Conservation (phyloP, 2,888 invertebrate genomes). For the Ctenicera cuprea region DNA sequence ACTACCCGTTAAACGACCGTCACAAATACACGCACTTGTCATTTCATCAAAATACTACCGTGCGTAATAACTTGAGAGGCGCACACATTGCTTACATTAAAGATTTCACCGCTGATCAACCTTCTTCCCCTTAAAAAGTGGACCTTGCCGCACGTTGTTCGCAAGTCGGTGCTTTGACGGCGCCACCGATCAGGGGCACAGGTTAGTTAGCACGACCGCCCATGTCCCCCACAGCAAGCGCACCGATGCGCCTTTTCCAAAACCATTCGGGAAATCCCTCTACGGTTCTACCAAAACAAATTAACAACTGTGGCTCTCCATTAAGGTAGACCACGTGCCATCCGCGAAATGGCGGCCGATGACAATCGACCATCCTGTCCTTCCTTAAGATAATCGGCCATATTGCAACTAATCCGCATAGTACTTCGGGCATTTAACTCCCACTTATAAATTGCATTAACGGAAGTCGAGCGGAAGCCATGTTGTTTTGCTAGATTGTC, state of each 20-base stretch:
- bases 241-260: slow-evolving; percentile 26
- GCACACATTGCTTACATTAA: slow-evolving; percentile 69
- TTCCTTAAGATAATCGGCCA: slow-evolving; percentile 33
- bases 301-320: not conserved
- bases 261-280: not conserved
- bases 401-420: slow-evolving; percentile 27
- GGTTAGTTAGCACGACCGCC: slow-evolving; percentile 60
- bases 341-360: not conserved
- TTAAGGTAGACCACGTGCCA: not conserved
- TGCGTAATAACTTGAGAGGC: slow-evolving; percentile 57
- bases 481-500: slow-evolving; percentile 62
- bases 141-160: slow-evolving; percentile 66
- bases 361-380: not conserved
- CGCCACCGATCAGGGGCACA: slow-evolving; percentile 68
- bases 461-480: slow-evolving; percentile 66
- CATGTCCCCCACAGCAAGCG: slow-evolving; percentile 37
- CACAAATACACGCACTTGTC: slow-evolving; percentile 62
- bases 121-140: slow-evolving; percentile 70
- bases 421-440: slow-evolving; percentile 54
- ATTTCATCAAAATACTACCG: slow-evolving; percentile 62
- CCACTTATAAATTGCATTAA: slow-evolving; percentile 57
- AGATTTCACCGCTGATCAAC: slow-evolving; percentile 71
- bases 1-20: slow-evolving; percentile 48
- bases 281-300: slow-evolving; percentile 14
- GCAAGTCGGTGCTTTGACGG: slow-evolving; percentile 65